Evolutionary conservation across 37 sponge, comb jelly and placozoan species (phyloP), one percentile per base, ranked within the genome.

Genomic region (Petrosia ficiformis): DNA sequence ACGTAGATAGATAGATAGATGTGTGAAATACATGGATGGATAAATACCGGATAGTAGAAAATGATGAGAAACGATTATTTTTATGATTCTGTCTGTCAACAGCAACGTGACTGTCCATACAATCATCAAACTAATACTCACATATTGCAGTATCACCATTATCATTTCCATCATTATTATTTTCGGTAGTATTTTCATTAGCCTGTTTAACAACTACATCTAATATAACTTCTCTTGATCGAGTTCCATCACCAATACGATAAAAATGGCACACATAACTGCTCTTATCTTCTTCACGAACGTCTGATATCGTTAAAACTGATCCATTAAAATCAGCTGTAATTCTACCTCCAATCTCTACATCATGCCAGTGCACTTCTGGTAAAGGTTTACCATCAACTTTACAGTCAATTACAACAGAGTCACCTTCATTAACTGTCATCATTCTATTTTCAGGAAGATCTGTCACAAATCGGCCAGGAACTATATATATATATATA

Each of bases 301-400:
- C n/a, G n/a, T n/a, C n/a, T n/a, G n/a, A n/a, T n/a, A n/a, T n/a
- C n/a, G n/a, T n/a, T n/a, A n/a, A n/a, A n/a, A n/a, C n/a, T n/a
- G 77, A 44, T 0, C 90, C 90, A 63, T 89, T 84, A 1, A n/a
- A 21, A 1, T 48, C 43, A 33, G 70, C 67, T 4, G 25, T 31
- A 11, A 78, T 28, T 0, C 21, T 11, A 4, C 36, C 33, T 41
- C 65, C 65, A 8, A 56, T 41, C 38, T 71, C 19, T 25, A 71
- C 42, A 4, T 54, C 25, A 3, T 44, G 48, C 85, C 85, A 90
- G 2, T 2, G 56, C 19, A 84, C 61, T 1, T 1, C 35, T 6
- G 81, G 90, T 4, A 16, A 34, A 6, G 90, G 85, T 16, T 58
- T 41, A 11, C 90, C 90, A 3, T 65, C 39, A 0, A 57, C 77